Base-by-base conservation (phyloP, 2,797 vertebrate genomes). In the Gymnocypris eckloni region DNA sequence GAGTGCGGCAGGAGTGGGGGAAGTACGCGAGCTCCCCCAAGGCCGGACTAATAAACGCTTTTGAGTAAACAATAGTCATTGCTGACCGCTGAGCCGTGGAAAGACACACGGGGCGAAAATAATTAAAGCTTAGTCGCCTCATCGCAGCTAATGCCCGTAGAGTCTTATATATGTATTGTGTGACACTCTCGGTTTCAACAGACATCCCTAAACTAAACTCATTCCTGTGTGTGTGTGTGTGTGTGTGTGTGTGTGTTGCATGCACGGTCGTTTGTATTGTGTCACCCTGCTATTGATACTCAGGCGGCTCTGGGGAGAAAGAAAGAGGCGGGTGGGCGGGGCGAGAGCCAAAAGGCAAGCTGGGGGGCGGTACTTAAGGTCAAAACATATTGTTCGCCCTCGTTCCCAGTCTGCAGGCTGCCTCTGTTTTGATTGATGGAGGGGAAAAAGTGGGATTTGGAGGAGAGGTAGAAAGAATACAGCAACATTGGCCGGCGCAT, bases 201-300 rank as follows among this genome's bases (percentile, higher is more conserved):
- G 12, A 28, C 50, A 72, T 70, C 76, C 54, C 66, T 45, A 79
- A 85, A 25, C n/a, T 22, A 22, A 28, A 84, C 33, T n/a, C 16
- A 7, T 20, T 39, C 20, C 28, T 20, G 10, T 72, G 15, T 66
- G 33, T 15, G 37, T 15, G 22, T 64, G 33, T 15, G 37, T 20
- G 48, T 28, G 79, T 71, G 54, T 75, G 37, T 56, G 41, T 77
- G n/a, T 76, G 20, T 67, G 79, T 94, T 94, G 92, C 92, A 94
- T 94, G 92, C 91, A 91, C 92, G 90, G 92, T 87, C 90, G 92
- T 96, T 95, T 96, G 95, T 96, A 93, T 90, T 92, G 93, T 92
- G 93, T 94, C 94, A 95, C 90, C 82, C 90, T 90, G 90, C 78
- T 94, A 98, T 95, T 95, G 97, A 97, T 95, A 95, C 92, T 73